Base-by-base conservation (phyloP, 2,797 vertebrate genomes). In the Tokudaia muenninki region DNA sequence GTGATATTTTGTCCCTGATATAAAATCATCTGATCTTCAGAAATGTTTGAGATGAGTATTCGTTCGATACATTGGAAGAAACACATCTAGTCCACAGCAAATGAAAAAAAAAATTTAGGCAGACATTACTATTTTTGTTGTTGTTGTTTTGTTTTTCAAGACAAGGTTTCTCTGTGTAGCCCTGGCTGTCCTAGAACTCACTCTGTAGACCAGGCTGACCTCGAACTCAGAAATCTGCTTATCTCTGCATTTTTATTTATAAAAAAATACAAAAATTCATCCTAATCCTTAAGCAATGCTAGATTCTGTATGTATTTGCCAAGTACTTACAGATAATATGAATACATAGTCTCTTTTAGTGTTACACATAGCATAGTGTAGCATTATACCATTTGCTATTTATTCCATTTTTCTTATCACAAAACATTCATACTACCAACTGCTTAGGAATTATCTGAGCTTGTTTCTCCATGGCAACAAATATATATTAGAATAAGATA, bases 311-410 rank as follows among this genome's bases (percentile, higher is more conserved):
- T 75, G 92, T 59, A 87, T 74, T 81, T 50, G 90, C 52, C 44
- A 65, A 87, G 26, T 80, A 81, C 83, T 93, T 84, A 96, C n/a
- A 70, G 26, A 94, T 61, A 93, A 87, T 29, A n/a, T 89, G 82
- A 91, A 65, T 65, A 3, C 50, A 94, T 37, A 61, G 95, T 95
- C 92, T 87, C 44, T 83, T 95, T 89, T n/a, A 21, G 61, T 3
- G 3, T 63, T 63, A 63, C 61, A 26, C 61, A 63, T 29, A 29
- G 11, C 26, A 63, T 29, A 29, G 61, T 29, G 10, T 63, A 29
- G 26, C 11, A 3, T 37, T 72, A 19, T 72, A 59, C 4, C 14
- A 47, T 80, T 4, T 82, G 75, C 37, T 79, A 31, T 12, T 90
- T 55, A 88, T 78, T 37, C 55, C 22, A 1, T 34, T 92, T 93